These are phyloP conservation scores for Thera britannica DNA, from an alignment of 2,888 invertebrate species.

Conservation along the genomic window DNA sequence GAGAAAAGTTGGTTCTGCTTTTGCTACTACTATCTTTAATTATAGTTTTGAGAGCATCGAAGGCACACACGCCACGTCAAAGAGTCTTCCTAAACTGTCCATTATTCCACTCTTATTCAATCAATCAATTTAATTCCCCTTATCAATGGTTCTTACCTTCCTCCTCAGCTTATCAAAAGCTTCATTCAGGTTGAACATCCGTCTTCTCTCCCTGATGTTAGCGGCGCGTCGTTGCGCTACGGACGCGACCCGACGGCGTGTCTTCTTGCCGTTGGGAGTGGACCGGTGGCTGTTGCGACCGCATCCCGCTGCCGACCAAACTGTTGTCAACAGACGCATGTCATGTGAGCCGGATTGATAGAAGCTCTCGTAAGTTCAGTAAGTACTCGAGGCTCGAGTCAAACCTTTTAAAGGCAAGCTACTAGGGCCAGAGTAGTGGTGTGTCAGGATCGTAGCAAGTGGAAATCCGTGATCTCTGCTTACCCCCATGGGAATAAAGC, in stretches of 20 bases:
- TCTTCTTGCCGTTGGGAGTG: conserved; percentile 87
- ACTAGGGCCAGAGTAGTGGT: no score
- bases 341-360: neutral
- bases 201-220: conserved; percentile 95
- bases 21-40: no score
- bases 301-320: conserved; percentile 78
- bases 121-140: no score
- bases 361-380: neutral
- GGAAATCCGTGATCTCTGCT: no score
- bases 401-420: neutral
- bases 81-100: no score
- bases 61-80: no score
- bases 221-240: conserved; percentile 96
- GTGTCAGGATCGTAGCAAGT: no score
- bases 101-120: no score
- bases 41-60: no score
- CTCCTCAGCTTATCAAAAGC: conserved; percentile 96
- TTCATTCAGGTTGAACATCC: conserved; percentile 98
- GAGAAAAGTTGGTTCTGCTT: no score
- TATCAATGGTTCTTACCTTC: conserved; percentile 83
- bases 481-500: no score
- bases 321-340: conserved; percentile 50
- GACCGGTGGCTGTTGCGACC: conserved; percentile 68
- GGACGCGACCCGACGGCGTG: conserved; percentile 94
- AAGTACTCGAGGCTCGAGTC: neutral